Percentiles rank a stretch among this genome's conserved stretches.
These are phyloP conservation scores for Lutraria rhynchaena DNA, from an alignment of 1,140 invertebrate genomes.

Conservation along the genomic window DNA sequence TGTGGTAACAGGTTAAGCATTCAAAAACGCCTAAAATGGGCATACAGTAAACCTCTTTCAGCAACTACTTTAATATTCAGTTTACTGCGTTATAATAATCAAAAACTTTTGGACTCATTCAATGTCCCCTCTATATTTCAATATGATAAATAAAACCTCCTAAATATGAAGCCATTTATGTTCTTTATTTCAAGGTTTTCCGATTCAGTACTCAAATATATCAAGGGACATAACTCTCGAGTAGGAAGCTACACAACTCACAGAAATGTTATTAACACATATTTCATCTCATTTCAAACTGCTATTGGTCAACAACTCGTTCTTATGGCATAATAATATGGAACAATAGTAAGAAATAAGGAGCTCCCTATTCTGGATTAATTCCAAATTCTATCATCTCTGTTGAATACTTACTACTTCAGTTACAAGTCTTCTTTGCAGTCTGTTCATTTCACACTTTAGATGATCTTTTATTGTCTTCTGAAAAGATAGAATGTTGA, in stretches of 20 bases:
- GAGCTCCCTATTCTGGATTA: neutral
- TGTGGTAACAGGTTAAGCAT: too few relatives aligned
- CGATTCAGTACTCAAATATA: neutral
- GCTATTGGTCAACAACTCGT: neutral
- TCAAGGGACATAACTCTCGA: neutral
- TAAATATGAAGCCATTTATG: too few relatives aligned
- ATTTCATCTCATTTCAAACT: neutral
- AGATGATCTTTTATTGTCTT: slow-evolving; percentile 22
- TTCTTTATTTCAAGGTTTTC: neutral
- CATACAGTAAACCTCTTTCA: too few relatives aligned
- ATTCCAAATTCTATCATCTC: neutral
- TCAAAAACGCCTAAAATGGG: too few relatives aligned
- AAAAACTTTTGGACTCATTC: too few relatives aligned
- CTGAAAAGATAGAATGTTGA: too few relatives aligned
- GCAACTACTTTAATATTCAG: too few relatives aligned
- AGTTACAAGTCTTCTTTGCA: slow-evolving; percentile 24
- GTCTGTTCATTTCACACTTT: neutral
- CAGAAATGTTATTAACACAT: neutral
- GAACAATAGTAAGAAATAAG: too few relatives aligned
- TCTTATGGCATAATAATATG: too few relatives aligned
- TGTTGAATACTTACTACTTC: slow-evolving; percentile 10
- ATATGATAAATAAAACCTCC: too few relatives aligned
- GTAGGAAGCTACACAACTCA: neutral
- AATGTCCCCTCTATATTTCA: too few relatives aligned
- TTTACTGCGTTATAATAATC: too few relatives aligned